Evolutionary conservation across 2,113 vertebrate genomes (phyloP), one percentile per base, ranked within the genome.

Genomic region (Motacilla alba): DNA sequence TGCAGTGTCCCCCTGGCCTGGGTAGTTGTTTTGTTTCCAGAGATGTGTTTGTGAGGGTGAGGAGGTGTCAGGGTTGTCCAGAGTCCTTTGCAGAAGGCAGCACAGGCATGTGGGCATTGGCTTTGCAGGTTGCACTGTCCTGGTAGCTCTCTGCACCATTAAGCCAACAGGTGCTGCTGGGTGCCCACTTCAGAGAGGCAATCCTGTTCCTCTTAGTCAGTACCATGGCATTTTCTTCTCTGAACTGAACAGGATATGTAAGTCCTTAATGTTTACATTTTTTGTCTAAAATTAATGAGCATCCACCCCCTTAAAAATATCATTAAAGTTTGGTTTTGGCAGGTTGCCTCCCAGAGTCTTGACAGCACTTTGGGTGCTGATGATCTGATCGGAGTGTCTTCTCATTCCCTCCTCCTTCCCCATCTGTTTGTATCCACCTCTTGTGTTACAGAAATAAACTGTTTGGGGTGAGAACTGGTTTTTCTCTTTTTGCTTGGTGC

Each of bases 341-440:
- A 95, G 56, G 66, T 79, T 96, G 80, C 95, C 81, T 95, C 60
- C 60, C 27, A 27, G 87, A 89, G 77, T 56, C 91, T 89, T 95
- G 87, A 96, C 93, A 95, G 87, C 66, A 46, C 73, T 97, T 82
- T 75, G 77, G 91, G 74, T 64, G 87, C 87, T 39, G 83, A 67
- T 81, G 80, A 79, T 89, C 87, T 64, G 52, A 87, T 91, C 49
- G 0, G 60, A 81, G 74, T 28, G 39, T 93, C 59, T 84, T 94
- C 93, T 94, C 60, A n/a, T 95, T 95, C 60, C 91, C 96, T 96
- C 93, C 94, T 95, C 83, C 95, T 96, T 94, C 73, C 69, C 96
- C 95, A 96, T 96, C 94, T 94, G 96, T 82, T 92, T 84, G 49
- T 79, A 92, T 84, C 95, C 70, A 94, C 83, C 81, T 92, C 91